These are phyloP conservation scores for Chaetodon trifascialis DNA, from an alignment of 2,113 vertebrate genomes.

Conservation along the genomic window DNA sequence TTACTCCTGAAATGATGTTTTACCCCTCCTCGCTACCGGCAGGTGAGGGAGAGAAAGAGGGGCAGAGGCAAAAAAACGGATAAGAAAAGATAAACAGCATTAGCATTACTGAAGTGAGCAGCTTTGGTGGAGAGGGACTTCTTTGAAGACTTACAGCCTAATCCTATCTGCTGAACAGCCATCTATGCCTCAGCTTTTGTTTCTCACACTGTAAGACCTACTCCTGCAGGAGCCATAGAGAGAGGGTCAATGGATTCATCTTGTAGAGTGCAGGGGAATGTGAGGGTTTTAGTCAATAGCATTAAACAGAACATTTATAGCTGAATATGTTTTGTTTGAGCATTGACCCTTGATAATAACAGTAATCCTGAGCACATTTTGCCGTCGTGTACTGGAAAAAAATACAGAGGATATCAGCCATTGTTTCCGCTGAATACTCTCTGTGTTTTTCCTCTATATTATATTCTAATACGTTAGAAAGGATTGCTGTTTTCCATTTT, in stretches of 20 bases:
- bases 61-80: conserved; percentile 13
- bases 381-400: not conserved
- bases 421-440: not conserved
- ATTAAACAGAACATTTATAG: conserved; percentile 56
- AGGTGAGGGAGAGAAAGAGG: conserved; percentile 11
- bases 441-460: not conserved
- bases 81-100: conserved; percentile 65
- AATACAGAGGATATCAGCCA: not conserved
- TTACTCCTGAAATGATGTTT: conserved; percentile 47
- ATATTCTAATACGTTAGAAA: not conserved
- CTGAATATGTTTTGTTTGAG: conserved; percentile 59
- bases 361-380: conserved; percentile 40
- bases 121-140: conserved; percentile 64
- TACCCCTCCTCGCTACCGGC: not conserved
- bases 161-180: conserved; percentile 77
- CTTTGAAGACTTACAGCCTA: conserved; percentile 83
- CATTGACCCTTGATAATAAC: conserved; percentile 46
- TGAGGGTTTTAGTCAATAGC: conserved; percentile 46
- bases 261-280: conserved; percentile 51
- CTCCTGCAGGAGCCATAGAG: conserved; percentile 65
- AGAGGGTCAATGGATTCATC: conserved; percentile 71
- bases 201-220: conserved; percentile 72
- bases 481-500: not conserved
- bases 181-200: conserved; percentile 73
- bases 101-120: conserved; percentile 67